Evolutionary conservation across 2,888 invertebrate species (phyloP).

Genomic region (Phortica magna): DNA sequence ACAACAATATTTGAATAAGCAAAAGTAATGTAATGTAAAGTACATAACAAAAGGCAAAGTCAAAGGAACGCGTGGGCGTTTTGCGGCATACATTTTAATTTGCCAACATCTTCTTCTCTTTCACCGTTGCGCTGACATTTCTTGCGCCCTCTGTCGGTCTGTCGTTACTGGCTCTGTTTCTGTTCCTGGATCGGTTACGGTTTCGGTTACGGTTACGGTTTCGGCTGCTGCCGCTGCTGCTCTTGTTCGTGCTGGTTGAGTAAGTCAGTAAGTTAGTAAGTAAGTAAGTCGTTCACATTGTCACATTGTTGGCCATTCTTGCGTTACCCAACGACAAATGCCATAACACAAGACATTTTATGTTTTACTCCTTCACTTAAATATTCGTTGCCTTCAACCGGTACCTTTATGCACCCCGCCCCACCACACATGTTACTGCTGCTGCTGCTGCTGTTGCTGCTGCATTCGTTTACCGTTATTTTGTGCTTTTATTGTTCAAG

Average conservation of each 20-base stretch:
- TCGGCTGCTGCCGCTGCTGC: constrained; percentile 29
- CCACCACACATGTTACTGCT: not conserved
- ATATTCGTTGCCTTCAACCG: too few species aligned
- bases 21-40: not conserved
- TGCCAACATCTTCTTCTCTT: too few species aligned
- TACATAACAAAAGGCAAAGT: not conserved
- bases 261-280: constrained; percentile 42
- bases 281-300: constrained; percentile 67
- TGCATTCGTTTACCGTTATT: constrained; percentile 14
- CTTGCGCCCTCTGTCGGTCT: not conserved
- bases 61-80: not conserved
- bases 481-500: not conserved
- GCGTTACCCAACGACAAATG: not conserved
- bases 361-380: too few species aligned
- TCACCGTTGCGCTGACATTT: not conserved
- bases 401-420: too few species aligned
- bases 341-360: too few species aligned
- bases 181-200: constrained; percentile 52
- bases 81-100: too few species aligned
- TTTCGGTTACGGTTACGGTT: constrained; percentile 49
- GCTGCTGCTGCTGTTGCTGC: not conserved
- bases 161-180: constrained; percentile 46
- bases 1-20: not conserved
- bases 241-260: constrained; percentile 62
- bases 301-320: constrained; percentile 52